Evolutionary conservation across 1,140 invertebrate species (phyloP), one percentile per base, ranked within the genome.

Genomic region (Andricus grossulariae): DNA sequence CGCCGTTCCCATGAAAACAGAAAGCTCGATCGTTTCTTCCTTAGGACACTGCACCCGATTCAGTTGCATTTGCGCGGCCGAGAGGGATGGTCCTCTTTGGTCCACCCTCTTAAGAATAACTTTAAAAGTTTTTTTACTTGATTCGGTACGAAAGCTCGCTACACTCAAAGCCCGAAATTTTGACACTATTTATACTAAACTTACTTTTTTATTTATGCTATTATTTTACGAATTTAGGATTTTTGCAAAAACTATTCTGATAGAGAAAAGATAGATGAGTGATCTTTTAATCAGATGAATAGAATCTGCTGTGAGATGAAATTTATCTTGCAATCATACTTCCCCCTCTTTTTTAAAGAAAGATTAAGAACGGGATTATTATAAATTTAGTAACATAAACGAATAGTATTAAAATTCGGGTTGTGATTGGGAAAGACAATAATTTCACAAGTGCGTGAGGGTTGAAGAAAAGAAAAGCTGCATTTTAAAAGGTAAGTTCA

Each of bases 11-110:
- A 84, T 82, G 79, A 84, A 80, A 75, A 80, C 75, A 77, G 76
- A 81, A 83, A 83, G 76, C 83, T 84, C 82, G 82, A 82, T 83
- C 81, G 81, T 83, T 83, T 78, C 78, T 78, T 84, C 80, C 81
- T 81, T 75, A 78, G 81, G 81, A 78, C 81, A 82, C 76, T 83
- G 79, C 82, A 82, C 83, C 81, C 76, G 74, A 52, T 77, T 84
- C 78, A 84, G 82, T 84, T 73, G 79, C 80, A 84, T 77, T 80
- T 57, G 60, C 72, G 77, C 81, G 51, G 55, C 19, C 75, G 78
- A 74, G 73, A 78, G 75, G 79, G 75, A 78, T 55, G 73, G 39
- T 45, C 0, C 39, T 45, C 10, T 45, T 45, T 45, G 39, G 39
- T 45, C 39, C 72, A 74, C 21, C n/a, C 25, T 18, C 52, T 18